A percentile compares a stretch with the other conserved stretches of the same genome.
These are phyloP conservation scores for Diplogasteroides magnus DNA, from an alignment of 1,140 invertebrate species.

Conservation along the genomic window DNA sequence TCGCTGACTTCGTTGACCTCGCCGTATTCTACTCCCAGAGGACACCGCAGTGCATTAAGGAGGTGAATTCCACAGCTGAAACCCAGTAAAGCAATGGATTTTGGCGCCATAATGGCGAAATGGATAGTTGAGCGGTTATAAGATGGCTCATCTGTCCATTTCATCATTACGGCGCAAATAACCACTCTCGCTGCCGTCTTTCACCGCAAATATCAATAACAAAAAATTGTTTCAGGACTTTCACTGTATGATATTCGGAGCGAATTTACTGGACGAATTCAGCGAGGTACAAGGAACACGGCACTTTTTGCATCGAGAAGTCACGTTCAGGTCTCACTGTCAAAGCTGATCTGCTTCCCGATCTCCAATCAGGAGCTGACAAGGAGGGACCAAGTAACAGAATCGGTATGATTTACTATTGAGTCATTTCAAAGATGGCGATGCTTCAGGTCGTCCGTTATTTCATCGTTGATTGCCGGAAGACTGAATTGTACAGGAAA, in stretches of 20 bases:
- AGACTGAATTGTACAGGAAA: constrained; percentile 90
- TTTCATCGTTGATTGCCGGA: constrained; percentile 92
- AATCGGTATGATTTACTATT: constrained; percentile 10
- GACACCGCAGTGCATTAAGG: constrained; percentile 84
- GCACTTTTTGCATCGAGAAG: too few relatives aligned
- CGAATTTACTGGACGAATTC: constrained; percentile 54
- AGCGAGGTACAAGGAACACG: too few relatives aligned
- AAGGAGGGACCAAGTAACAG: constrained; percentile 7
- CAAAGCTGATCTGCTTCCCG: constrained; percentile 84
- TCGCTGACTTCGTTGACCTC: constrained; percentile 91
- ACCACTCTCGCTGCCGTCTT: too few relatives aligned
- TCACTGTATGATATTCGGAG: constrained; percentile 60
- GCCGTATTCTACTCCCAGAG: constrained; percentile 80
- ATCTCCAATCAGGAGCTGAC: constrained; percentile 68
- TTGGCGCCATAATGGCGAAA: too few relatives aligned
- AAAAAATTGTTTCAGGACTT: constrained; percentile 59
- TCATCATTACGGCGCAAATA: too few relatives aligned
- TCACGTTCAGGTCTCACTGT: constrained; percentile 63
- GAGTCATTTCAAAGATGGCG: constrained; percentile 59
- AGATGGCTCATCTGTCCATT: too few relatives aligned
- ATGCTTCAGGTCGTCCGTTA: constrained; percentile 68
- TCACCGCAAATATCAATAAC: too few relatives aligned
- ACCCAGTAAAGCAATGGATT: too few relatives aligned
- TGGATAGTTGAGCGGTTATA: too few relatives aligned
- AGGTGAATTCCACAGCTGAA: constrained; percentile 56